Evolutionary conservation across 2,797 vertebrate genomes (phyloP).

Genomic region (Moxostoma hubbsi): DNA sequence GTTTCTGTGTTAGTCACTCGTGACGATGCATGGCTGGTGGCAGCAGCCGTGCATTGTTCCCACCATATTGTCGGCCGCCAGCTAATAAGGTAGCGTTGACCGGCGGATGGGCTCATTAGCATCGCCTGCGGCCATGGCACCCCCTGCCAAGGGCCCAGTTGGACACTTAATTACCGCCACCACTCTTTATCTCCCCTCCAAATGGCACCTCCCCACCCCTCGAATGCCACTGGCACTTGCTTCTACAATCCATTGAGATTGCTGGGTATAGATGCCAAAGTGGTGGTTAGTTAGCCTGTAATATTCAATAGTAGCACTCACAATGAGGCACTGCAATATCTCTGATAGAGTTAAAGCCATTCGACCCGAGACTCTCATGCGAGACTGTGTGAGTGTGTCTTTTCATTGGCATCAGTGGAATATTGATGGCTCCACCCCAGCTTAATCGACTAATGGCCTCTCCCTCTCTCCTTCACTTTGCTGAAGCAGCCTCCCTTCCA

Average conservation of each 20-base stretch:
- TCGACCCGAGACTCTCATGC: constrained; percentile 38
- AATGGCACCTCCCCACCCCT: constrained; percentile 47
- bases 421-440: constrained; percentile 78
- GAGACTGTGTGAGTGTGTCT: constrained; percentile 35
- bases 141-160: constrained; percentile 71
- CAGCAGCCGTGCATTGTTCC: constrained; percentile 61
- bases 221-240: constrained; percentile 20
- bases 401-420: constrained; percentile 76
- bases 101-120: constrained; percentile 79
- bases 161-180: constrained; percentile 81
- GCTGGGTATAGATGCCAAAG: constrained; percentile 49
- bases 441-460: constrained; percentile 85
- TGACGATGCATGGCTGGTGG: constrained; percentile 65
- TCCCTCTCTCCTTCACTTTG: constrained; percentile 70
- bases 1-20: constrained; percentile 75
- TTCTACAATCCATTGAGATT: constrained; percentile 40
- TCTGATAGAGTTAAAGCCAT: constrained; percentile 43
- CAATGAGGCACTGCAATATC: constrained; percentile 40
- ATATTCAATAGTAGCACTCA: constrained; percentile 23
- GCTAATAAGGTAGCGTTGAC: constrained; percentile 80
- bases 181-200: constrained; percentile 64
- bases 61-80: constrained; percentile 77
- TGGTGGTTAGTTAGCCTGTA: constrained; percentile 46
- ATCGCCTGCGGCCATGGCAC: constrained; percentile 78
- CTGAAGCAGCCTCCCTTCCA: constrained; percentile 71